These are phyloP conservation scores for Edolisoma coerulescens DNA, from an alignment of 2,113 vertebrate species.

Conservation along the genomic window DNA sequence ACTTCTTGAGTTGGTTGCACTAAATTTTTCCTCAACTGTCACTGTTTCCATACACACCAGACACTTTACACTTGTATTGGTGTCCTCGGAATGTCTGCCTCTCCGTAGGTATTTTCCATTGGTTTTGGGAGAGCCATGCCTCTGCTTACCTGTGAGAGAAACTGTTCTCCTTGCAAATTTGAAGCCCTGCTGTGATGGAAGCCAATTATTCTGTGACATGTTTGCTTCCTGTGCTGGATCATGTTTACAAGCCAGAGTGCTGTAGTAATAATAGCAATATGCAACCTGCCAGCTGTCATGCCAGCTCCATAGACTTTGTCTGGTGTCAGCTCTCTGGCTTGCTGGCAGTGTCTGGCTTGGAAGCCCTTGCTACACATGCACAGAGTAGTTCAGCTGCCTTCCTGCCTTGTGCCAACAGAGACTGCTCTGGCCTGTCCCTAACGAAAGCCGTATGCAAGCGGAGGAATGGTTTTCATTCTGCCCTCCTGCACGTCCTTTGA, in stretches of 20 bases:
- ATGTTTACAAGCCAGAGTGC: constrained; percentile 17
- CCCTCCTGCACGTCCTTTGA: neutral
- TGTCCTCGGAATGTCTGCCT: neutral
- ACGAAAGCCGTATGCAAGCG: neutral
- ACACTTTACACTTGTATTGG: neutral
- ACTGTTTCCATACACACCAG: neutral
- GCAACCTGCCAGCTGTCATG: constrained; percentile 23
- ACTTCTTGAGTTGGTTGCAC: neutral
- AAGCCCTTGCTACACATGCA: neutral
- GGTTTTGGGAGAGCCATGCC: neutral
- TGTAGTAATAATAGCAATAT: constrained; percentile 46
- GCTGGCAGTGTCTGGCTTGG: constrained; percentile 1
- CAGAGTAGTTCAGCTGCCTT: constrained; percentile 14
- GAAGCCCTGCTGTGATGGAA: neutral
- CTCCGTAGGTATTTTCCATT: neutral
- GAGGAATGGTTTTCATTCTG: constrained; percentile 48
- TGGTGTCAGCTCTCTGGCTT: constrained; percentile 22
- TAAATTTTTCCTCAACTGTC: neutral
- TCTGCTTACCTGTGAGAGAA: constrained; percentile 1
- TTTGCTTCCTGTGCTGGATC: constrained; percentile 50
- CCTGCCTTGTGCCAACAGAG: neutral
- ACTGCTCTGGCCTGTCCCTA: neutral
- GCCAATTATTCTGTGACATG: neutral
- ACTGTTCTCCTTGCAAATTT: neutral
- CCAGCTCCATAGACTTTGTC: neutral